Conservation (phyloP, 1,140 invertebrate species). For the Heliconius hermathena region DNA sequence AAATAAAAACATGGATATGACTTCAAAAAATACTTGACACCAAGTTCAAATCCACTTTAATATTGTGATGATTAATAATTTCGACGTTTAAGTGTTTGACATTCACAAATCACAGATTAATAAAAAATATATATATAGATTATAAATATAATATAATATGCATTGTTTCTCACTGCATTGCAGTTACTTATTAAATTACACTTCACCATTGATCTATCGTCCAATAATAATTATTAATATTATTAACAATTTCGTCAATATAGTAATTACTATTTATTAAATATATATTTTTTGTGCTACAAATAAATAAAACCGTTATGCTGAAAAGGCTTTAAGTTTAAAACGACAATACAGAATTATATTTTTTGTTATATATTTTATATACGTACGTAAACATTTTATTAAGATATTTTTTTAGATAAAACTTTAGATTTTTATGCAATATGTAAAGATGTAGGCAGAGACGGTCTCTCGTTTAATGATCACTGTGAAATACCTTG, state of each 20-base stretch:
- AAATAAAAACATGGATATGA: background rate
- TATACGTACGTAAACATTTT: too few relatives aligned
- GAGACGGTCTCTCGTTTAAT: background rate
- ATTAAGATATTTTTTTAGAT: too few relatives aligned
- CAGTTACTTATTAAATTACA: conserved; percentile 57
- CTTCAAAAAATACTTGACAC: background rate
- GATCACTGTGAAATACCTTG: conserved; percentile 8
- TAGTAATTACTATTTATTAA: background rate
- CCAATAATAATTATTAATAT: background rate
- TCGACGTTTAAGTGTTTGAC: conserved; percentile 17
- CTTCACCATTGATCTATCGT: conserved; percentile 34
- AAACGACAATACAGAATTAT: too few relatives aligned
- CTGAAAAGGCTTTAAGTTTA: background rate
- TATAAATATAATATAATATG: conserved; percentile 45
- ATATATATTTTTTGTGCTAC: background rate
- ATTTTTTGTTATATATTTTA: too few relatives aligned
- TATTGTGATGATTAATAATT: conserved; percentile 9
- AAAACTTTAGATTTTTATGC: too few relatives aligned
- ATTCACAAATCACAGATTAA: conserved; percentile 49
- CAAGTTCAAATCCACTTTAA: conserved; percentile 2
- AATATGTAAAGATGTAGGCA: too few relatives aligned
- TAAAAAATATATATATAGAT: conserved; percentile 49
- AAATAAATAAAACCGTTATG: background rate
- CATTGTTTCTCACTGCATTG: conserved; percentile 72
- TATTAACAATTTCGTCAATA: background rate